A percentile compares a stretch with the other conserved stretches of the same genome.
phyloP scores from a whole-genome alignment of 1,140 invertebrate species.

The Rhopalosiphum padi region DNA sequence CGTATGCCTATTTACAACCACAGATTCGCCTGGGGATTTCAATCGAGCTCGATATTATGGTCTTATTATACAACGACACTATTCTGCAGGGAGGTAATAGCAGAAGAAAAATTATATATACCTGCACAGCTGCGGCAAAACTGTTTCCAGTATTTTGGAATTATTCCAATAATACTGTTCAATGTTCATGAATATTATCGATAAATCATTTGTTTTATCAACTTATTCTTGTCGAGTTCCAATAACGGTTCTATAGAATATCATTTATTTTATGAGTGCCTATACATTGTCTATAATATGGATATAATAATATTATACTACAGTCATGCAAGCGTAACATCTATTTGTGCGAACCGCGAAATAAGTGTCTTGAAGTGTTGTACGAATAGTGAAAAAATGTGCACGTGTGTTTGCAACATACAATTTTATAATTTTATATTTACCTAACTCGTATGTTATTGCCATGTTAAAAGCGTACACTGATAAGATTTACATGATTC shows the following conservation, averaged over 20 bases:
- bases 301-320: background rate
- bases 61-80: background rate
- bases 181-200: background rate
- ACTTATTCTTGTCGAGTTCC: background rate
- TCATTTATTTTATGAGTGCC: background rate
- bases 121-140: background rate
- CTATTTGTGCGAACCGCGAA: background rate
- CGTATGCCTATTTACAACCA: no score
- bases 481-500: background rate
- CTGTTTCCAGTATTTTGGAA: slow-evolving; percentile 6
- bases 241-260: background rate
- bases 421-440: background rate
- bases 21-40: background rate
- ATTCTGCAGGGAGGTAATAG: background rate
- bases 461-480: background rate
- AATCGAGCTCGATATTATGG: background rate
- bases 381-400: background rate
- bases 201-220: background rate
- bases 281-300: background rate
- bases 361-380: background rate
- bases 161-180: slow-evolving; percentile 10
- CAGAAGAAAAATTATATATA: background rate
- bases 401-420: background rate
- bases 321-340: background rate
- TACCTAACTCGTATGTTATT: background rate